Percentiles rank a stretch among this genome's conserved stretches.
Conservation (phyloP, 2,113 vertebrate genomes). For the Pleuronectes platessa region DNA sequence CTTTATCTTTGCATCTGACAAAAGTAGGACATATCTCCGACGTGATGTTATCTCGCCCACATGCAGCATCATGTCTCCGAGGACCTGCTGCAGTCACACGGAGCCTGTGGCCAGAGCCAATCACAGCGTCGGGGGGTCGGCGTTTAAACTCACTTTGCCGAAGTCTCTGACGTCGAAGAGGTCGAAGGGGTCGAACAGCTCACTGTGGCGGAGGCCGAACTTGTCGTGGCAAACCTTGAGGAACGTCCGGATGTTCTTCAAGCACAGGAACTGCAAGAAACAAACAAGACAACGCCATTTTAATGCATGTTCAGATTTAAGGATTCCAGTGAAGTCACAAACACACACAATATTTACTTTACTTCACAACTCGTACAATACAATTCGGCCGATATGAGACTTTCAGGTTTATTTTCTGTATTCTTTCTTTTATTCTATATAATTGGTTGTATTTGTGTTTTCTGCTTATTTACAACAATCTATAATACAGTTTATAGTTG, state of each 20-base stretch:
- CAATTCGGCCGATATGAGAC: too few relatives aligned
- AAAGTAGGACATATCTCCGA: neutral
- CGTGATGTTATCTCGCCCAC: neutral
- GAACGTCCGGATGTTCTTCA: constrained; percentile 99
- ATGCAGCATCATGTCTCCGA: neutral
- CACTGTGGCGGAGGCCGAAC: constrained; percentile 92
- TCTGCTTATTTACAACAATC: too few relatives aligned
- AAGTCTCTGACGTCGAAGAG: constrained; percentile 98
- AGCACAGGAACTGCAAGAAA: constrained; percentile 89
- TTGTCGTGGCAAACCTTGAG: constrained; percentile 97
- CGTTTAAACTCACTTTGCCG: constrained; percentile 90
- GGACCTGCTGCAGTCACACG: neutral
- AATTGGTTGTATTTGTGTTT: too few relatives aligned
- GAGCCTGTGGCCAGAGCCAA: neutral
- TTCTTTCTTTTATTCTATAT: too few relatives aligned
- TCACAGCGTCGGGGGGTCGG: neutral
- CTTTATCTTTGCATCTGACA: constrained; percentile 21
- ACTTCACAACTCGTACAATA: too few relatives aligned
- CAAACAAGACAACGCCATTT: neutral
- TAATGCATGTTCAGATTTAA: neutral
- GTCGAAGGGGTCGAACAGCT: constrained; percentile 98
- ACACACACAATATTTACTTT: too few relatives aligned
- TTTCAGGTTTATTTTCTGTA: too few relatives aligned
- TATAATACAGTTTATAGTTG: too few relatives aligned
- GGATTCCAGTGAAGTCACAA: neutral